Conservation (phyloP, 2,888 invertebrate species). For the Nomada goodeniana region DNA sequence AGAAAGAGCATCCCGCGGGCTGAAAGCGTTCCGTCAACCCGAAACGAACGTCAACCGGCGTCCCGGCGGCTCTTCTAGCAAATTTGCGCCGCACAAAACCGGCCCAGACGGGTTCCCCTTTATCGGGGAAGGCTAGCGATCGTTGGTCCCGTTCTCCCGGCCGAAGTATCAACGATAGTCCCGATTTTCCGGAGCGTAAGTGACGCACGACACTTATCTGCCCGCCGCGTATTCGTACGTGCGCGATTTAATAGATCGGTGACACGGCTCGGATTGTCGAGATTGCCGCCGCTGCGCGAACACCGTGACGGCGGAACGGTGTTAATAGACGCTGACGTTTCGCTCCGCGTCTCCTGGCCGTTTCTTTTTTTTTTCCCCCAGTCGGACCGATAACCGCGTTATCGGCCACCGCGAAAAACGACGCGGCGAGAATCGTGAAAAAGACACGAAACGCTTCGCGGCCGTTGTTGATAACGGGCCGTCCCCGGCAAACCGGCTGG, state of each 20-base stretch:
- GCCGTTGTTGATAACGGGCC: conserved; percentile 11
- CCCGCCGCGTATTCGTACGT: conserved; percentile 48
- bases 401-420: conserved; percentile 28
- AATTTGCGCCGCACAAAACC: conserved; percentile 52
- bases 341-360: conserved; percentile 25
- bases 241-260: conserved; percentile 72
- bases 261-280: conserved; percentile 68
- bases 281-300: conserved; percentile 40
- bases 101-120: conserved; percentile 43
- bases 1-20: background rate
- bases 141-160: background rate
- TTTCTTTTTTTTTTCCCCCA: conserved; percentile 18
- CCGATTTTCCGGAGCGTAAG: conserved; percentile 45
- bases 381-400: conserved; percentile 30
- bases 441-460: conserved; percentile 15
- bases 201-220: conserved; percentile 54
- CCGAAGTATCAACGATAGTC: conserved; percentile 42
- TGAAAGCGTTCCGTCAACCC: conserved; percentile 18
- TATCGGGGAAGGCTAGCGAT: conserved; percentile 31
- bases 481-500: background rate
- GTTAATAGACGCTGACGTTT: conserved; percentile 54
- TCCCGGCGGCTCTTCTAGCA: conserved; percentile 36
- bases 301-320: conserved; percentile 43
- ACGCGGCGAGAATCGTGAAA: conserved; percentile 22
- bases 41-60: conserved; percentile 26